Base-by-base conservation (phyloP, 1,140 invertebrate species). In the Spodoptera frugiperda region DNA sequence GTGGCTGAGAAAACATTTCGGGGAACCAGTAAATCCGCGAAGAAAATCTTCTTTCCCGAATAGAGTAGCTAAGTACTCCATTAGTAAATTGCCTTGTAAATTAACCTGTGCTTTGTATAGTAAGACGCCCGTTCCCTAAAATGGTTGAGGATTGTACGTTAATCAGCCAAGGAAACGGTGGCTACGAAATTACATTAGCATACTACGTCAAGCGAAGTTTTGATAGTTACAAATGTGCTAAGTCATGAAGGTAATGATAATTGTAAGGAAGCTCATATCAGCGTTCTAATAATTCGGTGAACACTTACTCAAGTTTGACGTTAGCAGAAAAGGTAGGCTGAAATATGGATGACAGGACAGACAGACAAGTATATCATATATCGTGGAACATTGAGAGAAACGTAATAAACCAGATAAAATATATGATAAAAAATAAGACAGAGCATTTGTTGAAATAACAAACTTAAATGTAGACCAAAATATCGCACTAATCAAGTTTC, bases 31-130 rank as follows among this genome's bases (percentile, higher is more conserved):
- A 59, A 76, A 39, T n/a, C 72, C 49, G 68, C 14, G 48, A 76
- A n/a, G 21, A 59, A 57, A 49, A 19, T 73, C 19, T 53, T 46
- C 68, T 61, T 61, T 44, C 30, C 19, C 51, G 59, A 33, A 65
- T 44, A 65, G 39, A 74, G 72, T 68, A 76, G 17, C 49, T 57
- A 73, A 61, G 55, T 59, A 59, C 71, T 78, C 76, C 76, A 78
- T 78, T 78, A 78, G 76, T 57, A 78, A 55, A 78, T 78, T 78
- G 70, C 61, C 49, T 67, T 72, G 76, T 78, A 73, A 78, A 73
- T 78, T 59, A 78, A 78, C 57, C 30, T 59, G 39, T 54, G 55
- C 55, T 48, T 30, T 73, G 44, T 25, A n/a, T 59, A 46, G 54
- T 61, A 3, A 25, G 33, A 61, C 9, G 59, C 19, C 19, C 48